Evolutionary conservation across 2,113 vertebrate species (phyloP), one percentile per base, ranked within the genome.

Genomic region (Hemiscyllium ocellatum): DNA sequence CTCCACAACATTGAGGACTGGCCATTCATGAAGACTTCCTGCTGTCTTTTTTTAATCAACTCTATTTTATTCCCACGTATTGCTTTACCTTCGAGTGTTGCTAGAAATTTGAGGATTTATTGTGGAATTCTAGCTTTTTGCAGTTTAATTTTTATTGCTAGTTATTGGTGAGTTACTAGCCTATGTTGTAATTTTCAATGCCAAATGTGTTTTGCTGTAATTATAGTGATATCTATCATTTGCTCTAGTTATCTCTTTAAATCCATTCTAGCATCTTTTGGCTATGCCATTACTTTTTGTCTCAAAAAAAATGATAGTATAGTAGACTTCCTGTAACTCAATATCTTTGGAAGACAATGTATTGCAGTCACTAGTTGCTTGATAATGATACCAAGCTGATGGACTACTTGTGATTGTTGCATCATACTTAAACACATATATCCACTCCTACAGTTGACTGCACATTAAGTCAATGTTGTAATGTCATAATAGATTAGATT

Each of bases 371-470:
- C 19, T 94, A 4, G 61, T 94, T 69, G 22, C 91, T 37, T 69
- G 87, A 90, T 90, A 90, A 33, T 17, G 33, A 52, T 61, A 52
- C 26, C 61, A n/a, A 61, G 87, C 26, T 90, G 52, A 90, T 61
- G 50, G 6, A 61, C 22, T 0, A 69, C 69, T 68, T 69, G 42
- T 24, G 52, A 50, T 22, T 69, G 42, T 17, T 47, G 65, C 69
- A 69, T 94, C 91, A 93, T 66, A 93, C 37, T 93, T 37, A 93
- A 93, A 93, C 13, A 42, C 65, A 69, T 70, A 90, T 90, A 94
- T 24, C 19, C 20, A 24, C n/a, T 69, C 91, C 65, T 3, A 94
- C 61, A 94, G 65, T 66, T 19, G 37, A 69, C 61, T 68, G 61
- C 91, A 69, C 91, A 94, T 94, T 70, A 42, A 69, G n/a, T 69